Evolutionary conservation across 2,888 invertebrate genomes (phyloP).

Genomic region (Orchesella flavescens): DNA sequence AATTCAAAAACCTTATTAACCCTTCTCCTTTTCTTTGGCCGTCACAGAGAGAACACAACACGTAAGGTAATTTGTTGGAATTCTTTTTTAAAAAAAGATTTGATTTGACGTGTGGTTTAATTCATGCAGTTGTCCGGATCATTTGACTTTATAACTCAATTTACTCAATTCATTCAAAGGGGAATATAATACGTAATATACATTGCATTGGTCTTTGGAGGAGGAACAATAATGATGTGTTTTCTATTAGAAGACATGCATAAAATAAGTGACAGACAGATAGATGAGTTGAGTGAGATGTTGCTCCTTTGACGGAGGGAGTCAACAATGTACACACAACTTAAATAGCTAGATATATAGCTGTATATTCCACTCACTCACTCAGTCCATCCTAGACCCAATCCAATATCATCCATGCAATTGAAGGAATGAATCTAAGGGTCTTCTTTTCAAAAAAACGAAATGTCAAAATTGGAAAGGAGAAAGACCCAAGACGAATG

Average conservation of each 20-base stretch:
- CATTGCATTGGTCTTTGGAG: too few species aligned
- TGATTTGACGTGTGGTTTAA: conserved; percentile 61
- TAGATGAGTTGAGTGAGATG: conserved; percentile 53
- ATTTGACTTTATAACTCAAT: conserved; percentile 62
- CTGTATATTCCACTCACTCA: neutral
- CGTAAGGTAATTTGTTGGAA: conserved; percentile 54
- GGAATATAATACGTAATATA: neutral
- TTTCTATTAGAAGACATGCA: conserved; percentile 57
- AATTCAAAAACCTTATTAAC: conserved; percentile 59
- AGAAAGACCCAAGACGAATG: conserved; percentile 10
- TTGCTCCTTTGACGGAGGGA: conserved; percentile 58
- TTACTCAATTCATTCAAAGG: conserved; percentile 43
- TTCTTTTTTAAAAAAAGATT: conserved; percentile 46
- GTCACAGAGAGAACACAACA: too few species aligned
- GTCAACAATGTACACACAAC: conserved; percentile 43
- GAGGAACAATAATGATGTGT: conserved; percentile 38
- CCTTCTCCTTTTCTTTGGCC: conserved; percentile 50
- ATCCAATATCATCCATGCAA: too few species aligned
- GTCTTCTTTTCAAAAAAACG: neutral
- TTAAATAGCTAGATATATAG: conserved; percentile 22
- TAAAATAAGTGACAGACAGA: conserved; percentile 60
- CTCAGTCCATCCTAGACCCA: too few species aligned
- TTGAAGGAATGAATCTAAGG: neutral
- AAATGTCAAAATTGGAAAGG: neutral
- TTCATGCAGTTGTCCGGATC: conserved; percentile 53